phyloP scores from a whole-genome alignment of 2,113 vertebrate genomes.

The Larimichthys polyactis region DNA sequence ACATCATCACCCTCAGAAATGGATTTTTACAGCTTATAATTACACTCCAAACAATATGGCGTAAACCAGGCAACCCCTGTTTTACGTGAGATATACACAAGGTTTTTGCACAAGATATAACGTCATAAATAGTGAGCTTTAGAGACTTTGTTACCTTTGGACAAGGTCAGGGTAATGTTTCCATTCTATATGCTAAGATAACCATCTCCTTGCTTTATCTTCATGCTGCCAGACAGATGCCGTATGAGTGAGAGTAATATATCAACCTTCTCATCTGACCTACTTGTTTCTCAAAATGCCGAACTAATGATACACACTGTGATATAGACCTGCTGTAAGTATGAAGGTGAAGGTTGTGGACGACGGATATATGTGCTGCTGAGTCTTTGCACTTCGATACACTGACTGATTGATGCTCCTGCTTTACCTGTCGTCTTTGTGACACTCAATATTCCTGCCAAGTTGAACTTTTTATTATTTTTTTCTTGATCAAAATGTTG shows the following conservation, averaged over 20 bases:
- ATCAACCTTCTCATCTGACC: neutral
- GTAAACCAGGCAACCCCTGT: neutral
- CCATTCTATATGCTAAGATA: neutral
- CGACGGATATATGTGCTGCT: neutral
- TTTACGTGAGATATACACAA: neutral
- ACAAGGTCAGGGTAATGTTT: neutral
- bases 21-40: neutral
- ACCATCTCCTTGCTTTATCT: neutral
- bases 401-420: conserved; percentile 7
- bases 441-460: neutral
- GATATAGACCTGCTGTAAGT: neutral
- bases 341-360: neutral
- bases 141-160: neutral
- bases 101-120: neutral
- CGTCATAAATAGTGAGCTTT: neutral
- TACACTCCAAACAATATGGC: neutral
- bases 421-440: neutral
- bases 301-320: neutral
- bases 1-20: too few species aligned
- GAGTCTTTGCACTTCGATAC: neutral
- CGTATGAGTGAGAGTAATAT: neutral
- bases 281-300: neutral
- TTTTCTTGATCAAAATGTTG: neutral
- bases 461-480: neutral
- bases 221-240: neutral